Evolutionary conservation across 2,113 vertebrate genomes (phyloP).

Genomic region (Coptodon bakossiorum): DNA sequence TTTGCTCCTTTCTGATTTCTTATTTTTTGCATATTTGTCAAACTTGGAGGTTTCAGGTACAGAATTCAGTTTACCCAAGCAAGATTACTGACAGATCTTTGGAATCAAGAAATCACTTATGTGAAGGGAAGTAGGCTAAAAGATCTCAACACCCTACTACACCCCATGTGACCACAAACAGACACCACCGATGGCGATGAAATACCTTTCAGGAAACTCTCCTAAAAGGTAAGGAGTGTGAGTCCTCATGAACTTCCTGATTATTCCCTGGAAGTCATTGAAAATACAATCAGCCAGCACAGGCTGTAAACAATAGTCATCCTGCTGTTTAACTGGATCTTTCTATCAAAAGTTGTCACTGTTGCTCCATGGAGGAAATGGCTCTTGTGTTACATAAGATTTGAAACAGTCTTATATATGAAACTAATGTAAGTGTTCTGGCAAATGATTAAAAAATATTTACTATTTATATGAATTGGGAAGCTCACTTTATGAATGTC

Average conservation of each 20-base stretch:
- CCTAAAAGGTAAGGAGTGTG: background rate
- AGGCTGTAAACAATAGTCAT: background rate
- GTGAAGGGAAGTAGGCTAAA: background rate
- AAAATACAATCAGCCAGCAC: conserved; percentile 18
- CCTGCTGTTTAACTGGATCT: background rate
- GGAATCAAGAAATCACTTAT: background rate
- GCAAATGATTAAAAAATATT: background rate
- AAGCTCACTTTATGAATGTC: background rate
- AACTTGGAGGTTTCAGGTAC: background rate
- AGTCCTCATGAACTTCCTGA: background rate
- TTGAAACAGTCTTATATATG: background rate
- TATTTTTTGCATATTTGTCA: background rate
- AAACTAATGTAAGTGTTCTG: background rate
- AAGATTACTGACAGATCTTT: background rate
- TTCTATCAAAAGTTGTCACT: background rate
- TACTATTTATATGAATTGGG: background rate
- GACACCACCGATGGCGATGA: background rate
- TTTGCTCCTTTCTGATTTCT: background rate
- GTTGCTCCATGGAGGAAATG: background rate
- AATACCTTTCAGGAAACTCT: background rate
- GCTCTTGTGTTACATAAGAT: background rate
- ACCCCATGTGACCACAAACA: background rate
- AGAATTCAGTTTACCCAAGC: background rate
- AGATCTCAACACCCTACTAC: background rate
- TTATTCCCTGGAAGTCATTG: conserved; percentile 38